These are phyloP conservation scores for Syngnathus floridae DNA, from an alignment of 2,113 vertebrate species.

Conservation along the genomic window DNA sequence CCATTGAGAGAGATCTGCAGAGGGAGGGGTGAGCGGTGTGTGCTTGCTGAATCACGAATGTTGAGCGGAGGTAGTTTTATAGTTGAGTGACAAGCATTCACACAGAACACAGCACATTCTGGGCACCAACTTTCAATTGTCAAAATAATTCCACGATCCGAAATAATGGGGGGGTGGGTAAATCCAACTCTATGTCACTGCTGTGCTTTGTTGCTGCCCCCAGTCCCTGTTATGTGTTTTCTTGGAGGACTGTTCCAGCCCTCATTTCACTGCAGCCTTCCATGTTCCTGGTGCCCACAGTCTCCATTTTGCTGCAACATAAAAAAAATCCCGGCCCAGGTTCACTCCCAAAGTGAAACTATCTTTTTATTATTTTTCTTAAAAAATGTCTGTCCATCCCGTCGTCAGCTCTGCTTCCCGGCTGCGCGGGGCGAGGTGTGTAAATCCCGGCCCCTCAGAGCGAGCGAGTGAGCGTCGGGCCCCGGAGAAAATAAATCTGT, in stretches of 20 bases:
- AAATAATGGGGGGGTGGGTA: neutral
- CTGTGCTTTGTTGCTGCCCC: neutral
- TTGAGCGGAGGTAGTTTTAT: neutral
- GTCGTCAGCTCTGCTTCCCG: conserved; percentile 45
- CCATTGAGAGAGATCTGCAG: neutral
- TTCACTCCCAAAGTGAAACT: neutral
- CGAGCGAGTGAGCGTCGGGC: conserved; percentile 46
- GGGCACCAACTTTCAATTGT: neutral
- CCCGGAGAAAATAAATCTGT: conserved; percentile 73
- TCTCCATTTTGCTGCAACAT: too few relatives aligned
- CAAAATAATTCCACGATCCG: neutral
- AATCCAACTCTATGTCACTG: neutral
- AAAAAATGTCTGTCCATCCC: conserved; percentile 10
- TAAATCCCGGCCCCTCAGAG: conserved; percentile 67
- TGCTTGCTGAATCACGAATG: conserved; percentile 5
- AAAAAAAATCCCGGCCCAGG: neutral
- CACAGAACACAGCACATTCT: neutral
- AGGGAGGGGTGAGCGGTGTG: neutral
- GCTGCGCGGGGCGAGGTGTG: conserved; percentile 49
- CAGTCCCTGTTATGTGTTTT: neutral
- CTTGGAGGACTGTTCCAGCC: neutral
- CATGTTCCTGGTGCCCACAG: neutral
- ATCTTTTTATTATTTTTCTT: neutral
- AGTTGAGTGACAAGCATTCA: conserved; percentile 1
- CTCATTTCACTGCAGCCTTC: neutral